Base-by-base conservation (phyloP, 2,888 invertebrate genomes). In the Phyllotreta cruciferae region DNA sequence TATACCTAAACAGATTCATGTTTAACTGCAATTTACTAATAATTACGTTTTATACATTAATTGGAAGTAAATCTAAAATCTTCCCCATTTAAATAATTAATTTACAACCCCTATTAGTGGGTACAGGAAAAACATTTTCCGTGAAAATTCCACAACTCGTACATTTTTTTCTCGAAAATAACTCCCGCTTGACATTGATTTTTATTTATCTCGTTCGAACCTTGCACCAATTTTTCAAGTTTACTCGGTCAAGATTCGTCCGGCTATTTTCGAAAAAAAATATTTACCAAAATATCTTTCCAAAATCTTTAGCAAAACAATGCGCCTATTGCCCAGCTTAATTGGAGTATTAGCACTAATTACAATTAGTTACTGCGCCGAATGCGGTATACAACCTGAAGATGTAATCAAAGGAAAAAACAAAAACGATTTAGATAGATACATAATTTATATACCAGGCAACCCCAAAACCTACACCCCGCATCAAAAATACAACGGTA, bases 401-500 rank as follows among this genome's bases (percentile, higher is more conserved):
- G 83, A 82, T 24, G 79, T 80, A 47, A 77, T 76, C 3, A 80
- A 82, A 50, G 73, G 76, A 75, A 75, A 81, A 74, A 78, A 85
- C 78, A 83, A 86, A 0, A 88, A 90, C 0, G 90, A 91, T 73
- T 61, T 63, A 14, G 71, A 70, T 11, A 70, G 68, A 66, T 77
- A 75, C 58, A 49, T 73, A 11, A 66, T 77, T n/a, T 73, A 74
- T 45, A 71, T 77, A 56, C 68, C 70, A 7, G 77, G 75, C 11
- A 74, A 74, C 57, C 77, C 77, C 6, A 66, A 68, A 34, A 70
- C 54, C 11, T 78, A 77, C 49, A 66, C 70, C 3, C 73, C 77
- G 6, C 64, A 67, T 55, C 69, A 74, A 66, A 70, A 52, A 42
- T 78, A 78, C 54, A 71, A 72, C 60, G 66, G 77, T 77, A 70